Evolutionary conservation across 2,797 vertebrate species (phyloP).

Genomic region (Chaetodon trifasciatus): DNA sequence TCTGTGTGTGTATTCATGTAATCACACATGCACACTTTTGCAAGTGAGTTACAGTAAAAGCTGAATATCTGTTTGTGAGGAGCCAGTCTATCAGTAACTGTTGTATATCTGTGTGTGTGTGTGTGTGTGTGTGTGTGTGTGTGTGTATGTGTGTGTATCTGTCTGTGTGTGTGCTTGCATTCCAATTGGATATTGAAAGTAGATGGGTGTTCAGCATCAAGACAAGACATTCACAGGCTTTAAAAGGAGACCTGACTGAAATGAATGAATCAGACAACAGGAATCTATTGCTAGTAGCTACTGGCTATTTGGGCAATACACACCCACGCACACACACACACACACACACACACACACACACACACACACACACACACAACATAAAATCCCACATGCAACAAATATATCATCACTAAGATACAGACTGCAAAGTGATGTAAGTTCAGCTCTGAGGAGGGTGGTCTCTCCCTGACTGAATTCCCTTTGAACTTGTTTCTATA

Average conservation of each 20-base stretch:
- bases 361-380: not conserved
- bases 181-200: slow-evolving; percentile 28
- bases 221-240: slow-evolving; percentile 62
- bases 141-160: slow-evolving; percentile 19
- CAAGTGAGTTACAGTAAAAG: slow-evolving; percentile 19
- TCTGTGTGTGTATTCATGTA: slow-evolving; percentile 30
- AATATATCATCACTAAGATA: slow-evolving; percentile 5
- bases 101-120: slow-evolving; percentile 15
- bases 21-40: slow-evolving; percentile 31
- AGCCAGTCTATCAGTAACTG: slow-evolving; percentile 5
- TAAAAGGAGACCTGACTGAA: slow-evolving; percentile 74
- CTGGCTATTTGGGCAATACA: slow-evolving; percentile 38
- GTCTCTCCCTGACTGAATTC: slow-evolving; percentile 12
- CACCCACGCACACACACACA: slow-evolving; percentile 13
- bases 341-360: slow-evolving; percentile 7
- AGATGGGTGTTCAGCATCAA: slow-evolving; percentile 36
- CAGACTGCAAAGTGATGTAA: slow-evolving; percentile 26
- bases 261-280: slow-evolving; percentile 62
- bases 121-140: slow-evolving; percentile 24
- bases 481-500: slow-evolving; percentile 21
- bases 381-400: not conserved
- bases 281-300: slow-evolving; percentile 60
- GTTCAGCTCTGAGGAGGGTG: slow-evolving; percentile 22
- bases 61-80: not conserved
- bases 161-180: slow-evolving; percentile 23